Base-by-base conservation (phyloP, 1,140 invertebrate species). In the Pararge aegeria region DNA sequence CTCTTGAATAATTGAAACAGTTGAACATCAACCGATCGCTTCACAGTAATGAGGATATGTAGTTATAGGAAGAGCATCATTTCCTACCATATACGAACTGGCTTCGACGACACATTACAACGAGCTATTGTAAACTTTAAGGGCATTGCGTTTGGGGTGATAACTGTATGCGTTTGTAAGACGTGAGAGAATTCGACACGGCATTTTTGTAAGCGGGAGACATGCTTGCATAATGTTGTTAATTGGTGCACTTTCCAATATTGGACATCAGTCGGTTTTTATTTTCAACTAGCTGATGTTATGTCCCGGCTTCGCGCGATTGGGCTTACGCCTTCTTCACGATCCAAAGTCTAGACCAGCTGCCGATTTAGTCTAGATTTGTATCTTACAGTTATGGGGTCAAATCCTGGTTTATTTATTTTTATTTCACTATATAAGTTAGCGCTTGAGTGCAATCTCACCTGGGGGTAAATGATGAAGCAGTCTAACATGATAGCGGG, bases 241-340 rank as follows among this genome's bases (percentile, higher is more conserved):
- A 55, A 55, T 55, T 55, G 34, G 38, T 55, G 37, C 38, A 55
- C 52, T 55, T 55, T 55, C 52, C 52, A 55, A 29, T 55, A 55
- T 15, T 38, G 34, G 34, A 38, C 34, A 38, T 13, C 34, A 15
- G 6, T 38, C 13, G 10, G 13, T 27, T 27, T 27, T 27, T 4
- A 27, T 7, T 7, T 4, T 27, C 4, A n/a, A n/a, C n/a, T n/a
- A n/a, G n/a, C n/a, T n/a, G n/a, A n/a, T n/a, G n/a, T n/a, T n/a
- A n/a, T n/a, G n/a, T n/a, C n/a, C n/a, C n/a, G n/a, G n/a, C n/a
- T n/a, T n/a, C n/a, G n/a, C n/a, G n/a, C n/a, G n/a, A n/a, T n/a
- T n/a, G n/a, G n/a, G n/a, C n/a, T n/a, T n/a, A n/a, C n/a, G n/a
- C n/a, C n/a, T n/a, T n/a, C n/a, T n/a, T n/a, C n/a, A n/a, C n/a